Conservation (phyloP, 2,113 vertebrate species). For the Lichenostomus cassidix region DNA sequence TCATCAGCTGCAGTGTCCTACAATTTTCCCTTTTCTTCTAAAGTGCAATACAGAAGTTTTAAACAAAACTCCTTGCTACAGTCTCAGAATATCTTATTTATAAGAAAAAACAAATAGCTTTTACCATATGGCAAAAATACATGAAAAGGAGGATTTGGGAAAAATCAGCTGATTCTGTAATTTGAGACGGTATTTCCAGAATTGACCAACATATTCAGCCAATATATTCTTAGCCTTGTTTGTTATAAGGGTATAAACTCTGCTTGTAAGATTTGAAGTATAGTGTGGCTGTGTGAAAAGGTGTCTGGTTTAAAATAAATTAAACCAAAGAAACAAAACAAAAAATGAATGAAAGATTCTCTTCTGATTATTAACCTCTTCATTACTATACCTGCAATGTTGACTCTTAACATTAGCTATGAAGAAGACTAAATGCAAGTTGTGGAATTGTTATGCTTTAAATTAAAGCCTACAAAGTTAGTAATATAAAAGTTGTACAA, state of each 20-base stretch:
- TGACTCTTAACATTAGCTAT: not conserved
- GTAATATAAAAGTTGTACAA: not conserved
- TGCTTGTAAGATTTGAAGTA: not conserved
- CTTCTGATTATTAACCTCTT: not conserved
- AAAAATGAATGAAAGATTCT: not conserved
- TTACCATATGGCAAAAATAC: not conserved
- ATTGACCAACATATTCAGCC: not conserved
- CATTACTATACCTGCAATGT: not conserved
- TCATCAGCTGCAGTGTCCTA: not conserved
- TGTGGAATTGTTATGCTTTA: not conserved
- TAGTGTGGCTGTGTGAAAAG: rapidly evolving
- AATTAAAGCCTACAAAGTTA: not conserved
- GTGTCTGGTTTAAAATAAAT: not conserved
- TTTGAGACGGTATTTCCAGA: not conserved
- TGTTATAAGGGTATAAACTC: not conserved
- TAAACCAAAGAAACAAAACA: not conserved
- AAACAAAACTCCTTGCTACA: not conserved
- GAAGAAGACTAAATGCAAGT: not conserved
- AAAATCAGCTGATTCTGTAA: not conserved
- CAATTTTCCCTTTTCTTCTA: not conserved
- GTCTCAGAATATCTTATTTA: not conserved
- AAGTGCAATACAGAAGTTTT: not conserved
- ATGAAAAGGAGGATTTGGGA: not conserved
- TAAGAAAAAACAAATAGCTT: not conserved
- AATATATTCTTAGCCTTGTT: not conserved